Base-by-base conservation (phyloP, 2,888 invertebrate species). In the Scaptomyza parva region DNA sequence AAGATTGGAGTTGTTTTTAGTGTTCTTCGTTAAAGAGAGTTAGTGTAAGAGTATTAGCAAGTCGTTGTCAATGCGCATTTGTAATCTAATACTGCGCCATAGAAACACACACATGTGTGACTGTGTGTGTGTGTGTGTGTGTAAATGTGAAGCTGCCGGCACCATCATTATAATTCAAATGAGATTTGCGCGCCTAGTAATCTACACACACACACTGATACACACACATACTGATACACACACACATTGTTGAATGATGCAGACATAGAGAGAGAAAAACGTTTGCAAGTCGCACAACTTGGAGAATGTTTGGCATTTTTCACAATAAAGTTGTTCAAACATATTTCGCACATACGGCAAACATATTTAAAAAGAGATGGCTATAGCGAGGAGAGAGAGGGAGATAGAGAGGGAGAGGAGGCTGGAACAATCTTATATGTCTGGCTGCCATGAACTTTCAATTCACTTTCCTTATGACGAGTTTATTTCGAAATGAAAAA, bases 91-190 rank as follows among this genome's bases (percentile, higher is more conserved):
- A 45, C 39, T 18, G 39, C 9, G 30, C 30, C 41, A 33, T 28
- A 28, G 9, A 22, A 9, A 14, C 24, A 28, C 40, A 17, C 43
- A 43, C 61, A 41, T 63, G 41, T 28, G 59, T 47, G 44, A 28
- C 14, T 18, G 40, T 24, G 39, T 50, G 39, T 47, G 35, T n/a
- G 2, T 22, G n/a, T 61, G 33, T 22, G 58, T 43, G 33, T 44
- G 73, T 40, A 45, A 66, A 63, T 62, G 60, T 66, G 53, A 67
- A 76, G 76, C 78, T 76, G 67, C 37, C 82, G 82, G 78, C 82
- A 76, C 78, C 85, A 78, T 84, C 85, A 85, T 85, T 85, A 82
- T 84, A 82, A 82, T 85, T 82, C 82, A 82, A 82, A 85, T 85
- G 79, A 85, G 82, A 82, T 82, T 82, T 81, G 81, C 73, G 74